phyloP scores from a whole-genome alignment of 2,888 invertebrate species.

The Drosophila heteroneura region DNA sequence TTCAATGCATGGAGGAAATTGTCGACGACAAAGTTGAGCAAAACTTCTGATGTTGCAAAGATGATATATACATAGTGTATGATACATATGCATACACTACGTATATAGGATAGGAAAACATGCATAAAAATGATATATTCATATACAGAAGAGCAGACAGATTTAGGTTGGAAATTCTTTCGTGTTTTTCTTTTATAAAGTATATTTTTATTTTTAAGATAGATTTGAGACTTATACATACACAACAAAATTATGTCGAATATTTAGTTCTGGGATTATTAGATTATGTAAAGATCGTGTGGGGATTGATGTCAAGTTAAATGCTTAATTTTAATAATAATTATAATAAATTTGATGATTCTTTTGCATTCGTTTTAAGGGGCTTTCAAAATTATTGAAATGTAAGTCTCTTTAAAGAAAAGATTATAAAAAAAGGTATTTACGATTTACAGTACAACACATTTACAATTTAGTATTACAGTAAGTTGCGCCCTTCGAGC shows the following conservation, averaged over 20 bases:
- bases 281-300: neutral
- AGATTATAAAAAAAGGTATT: neutral
- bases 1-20: conserved; percentile 24
- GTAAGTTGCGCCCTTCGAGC: neutral
- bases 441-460: neutral
- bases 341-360: neutral
- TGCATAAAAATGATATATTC: neutral
- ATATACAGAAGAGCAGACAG: conserved; percentile 3
- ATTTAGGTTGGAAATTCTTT: conserved; percentile 5
- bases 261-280: neutral
- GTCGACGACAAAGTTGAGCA: conserved; percentile 28
- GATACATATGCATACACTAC: neutral
- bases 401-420: neutral
- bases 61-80: conserved; percentile 9
- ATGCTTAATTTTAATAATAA: neutral
- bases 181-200: neutral
- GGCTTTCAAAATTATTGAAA: neutral
- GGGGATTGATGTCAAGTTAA: neutral
- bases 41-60: conserved; percentile 25
- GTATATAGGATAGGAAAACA: neutral
- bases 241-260: neutral
- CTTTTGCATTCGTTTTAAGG: neutral
- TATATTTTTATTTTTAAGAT: neutral
- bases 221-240: neutral
- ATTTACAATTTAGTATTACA: no score